Base-by-base conservation (phyloP, 2,113 vertebrate genomes). In the Periophthalmus modestus region DNA sequence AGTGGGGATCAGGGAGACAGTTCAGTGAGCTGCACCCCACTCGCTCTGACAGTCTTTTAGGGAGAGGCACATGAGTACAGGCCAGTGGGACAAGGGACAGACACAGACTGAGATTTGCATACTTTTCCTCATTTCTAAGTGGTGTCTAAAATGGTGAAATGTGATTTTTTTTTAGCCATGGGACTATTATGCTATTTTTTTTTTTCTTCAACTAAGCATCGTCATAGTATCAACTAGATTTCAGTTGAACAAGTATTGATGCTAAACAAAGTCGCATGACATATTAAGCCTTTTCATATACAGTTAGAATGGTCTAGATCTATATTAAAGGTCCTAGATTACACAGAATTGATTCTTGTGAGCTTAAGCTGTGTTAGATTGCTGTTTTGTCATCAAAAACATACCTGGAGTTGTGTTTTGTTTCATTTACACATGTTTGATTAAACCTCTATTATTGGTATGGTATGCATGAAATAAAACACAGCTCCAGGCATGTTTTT, bases 11-110 rank as follows among this genome's bases (percentile, higher is more conserved):
- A 79, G 81, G 77, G 90, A 88, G 88, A 72, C 89, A 85, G 87
- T 87, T 89, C 79, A 87, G 82, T 89, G 85, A 87, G 79, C 86
- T 75, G 86, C 85, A 70, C 85, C 78, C 81, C 86, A 78, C 77
- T 78, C 82, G 69, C 81, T 71, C 69, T 72, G 75, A 82, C 83
- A 69, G 81, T 78, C 80, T 74, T 73, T 83, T 71, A 76, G 71
- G 2, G 63, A 73, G 77, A 71, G 71, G 47, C 33, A 72, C 75
- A 70, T 59, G 74, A 74, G 73, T 78, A 66, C 46, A 67, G 83
- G 76, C 81, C 78, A 61, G 81, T 73, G 73, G 76, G 74, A 84
- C 84, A 85, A 91, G 84, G 85, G 63, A 58, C 82, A 84, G 76
- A 81, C 79, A 88, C 88, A 88, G 82, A 66, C 75, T 55, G 18